Evolutionary conservation across 2,113 vertebrate species (phyloP), one percentile per base, ranked within the genome.

Genomic region (Leptocoma aspasia): DNA sequence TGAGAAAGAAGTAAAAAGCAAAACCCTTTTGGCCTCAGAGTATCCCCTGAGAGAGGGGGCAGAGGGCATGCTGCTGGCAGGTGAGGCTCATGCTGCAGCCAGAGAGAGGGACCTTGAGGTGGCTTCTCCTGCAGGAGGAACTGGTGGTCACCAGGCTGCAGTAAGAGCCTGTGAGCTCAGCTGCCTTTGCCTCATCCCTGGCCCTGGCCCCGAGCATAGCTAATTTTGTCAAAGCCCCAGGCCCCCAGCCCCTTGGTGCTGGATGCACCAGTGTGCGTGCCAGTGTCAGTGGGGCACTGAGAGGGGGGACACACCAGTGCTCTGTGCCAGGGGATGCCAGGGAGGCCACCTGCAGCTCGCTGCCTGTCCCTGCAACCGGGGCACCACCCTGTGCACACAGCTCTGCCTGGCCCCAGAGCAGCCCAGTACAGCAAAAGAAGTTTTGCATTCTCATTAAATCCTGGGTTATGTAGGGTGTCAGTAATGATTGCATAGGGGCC

Each of bases 271-370:
- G 23, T 8, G 65, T 50, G 15, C 18, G 24, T 42, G 44, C 30
- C 3, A 9, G 1, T 6, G 4, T 10, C 11, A 7, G 35, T 2
- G 1, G 12, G n/a, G 35, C 1, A 2, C n/a, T n/a, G 15, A 33
- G 41, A 23, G 9, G 8, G 20, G 53, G 24, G 24, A 30, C 37
- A 41, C 23, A 21, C 6, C 35, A 26, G 54, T 5, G 5, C 13
- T 59, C 11, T 47, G 24, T 15, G 2, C 7, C 0, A 1, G n/a
- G 10, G 23, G 8, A 13, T 1, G 1, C 66, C 26, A 21, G 24
- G 16, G 56, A 61, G 31, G 31, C 26, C 56, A 37, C 21, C 33
- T 45, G 28, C 18, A 5, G 3, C n/a, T 84, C 41, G 22, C 22
- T 23, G 24, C 30, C 31, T 28, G 31, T 41, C n/a, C 23, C 28